Evolutionary conservation across 2,797 vertebrate genomes (phyloP).

Genomic region (Xenentodon cancila): DNA sequence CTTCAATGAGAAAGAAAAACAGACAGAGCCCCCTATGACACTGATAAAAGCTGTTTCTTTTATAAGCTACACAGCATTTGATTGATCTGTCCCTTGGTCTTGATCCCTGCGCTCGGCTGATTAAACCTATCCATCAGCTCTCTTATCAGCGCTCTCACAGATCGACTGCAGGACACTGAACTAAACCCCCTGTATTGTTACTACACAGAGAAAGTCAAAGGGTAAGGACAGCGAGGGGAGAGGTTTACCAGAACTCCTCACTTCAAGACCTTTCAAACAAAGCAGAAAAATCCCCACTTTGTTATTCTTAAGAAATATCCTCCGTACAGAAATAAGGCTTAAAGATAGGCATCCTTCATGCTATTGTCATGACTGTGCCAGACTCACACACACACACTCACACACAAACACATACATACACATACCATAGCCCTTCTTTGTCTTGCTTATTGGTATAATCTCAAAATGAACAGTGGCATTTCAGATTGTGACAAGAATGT

Average conservation of each 20-base stretch:
- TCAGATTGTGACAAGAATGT: slow-evolving; percentile 60
- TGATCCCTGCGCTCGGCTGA: slow-evolving; percentile 79
- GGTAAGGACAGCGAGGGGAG: slow-evolving; percentile 72
- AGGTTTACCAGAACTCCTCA: slow-evolving; percentile 50
- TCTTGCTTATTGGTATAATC: slow-evolving; percentile 54
- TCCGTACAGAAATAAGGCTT: slow-evolving; percentile 17
- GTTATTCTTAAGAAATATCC: slow-evolving; percentile 51
- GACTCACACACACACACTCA: slow-evolving; percentile 6
- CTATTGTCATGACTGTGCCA: slow-evolving; percentile 31
- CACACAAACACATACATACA: too few relatives aligned
- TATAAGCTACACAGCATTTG: slow-evolving; percentile 73
- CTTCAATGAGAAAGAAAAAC: slow-evolving; percentile 8
- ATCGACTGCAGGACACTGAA: slow-evolving; percentile 76
- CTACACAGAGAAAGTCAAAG: slow-evolving; percentile 78
- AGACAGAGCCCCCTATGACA: slow-evolving; percentile 51
- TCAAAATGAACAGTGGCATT: slow-evolving; percentile 54
- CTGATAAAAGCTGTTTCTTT: slow-evolving; percentile 73
- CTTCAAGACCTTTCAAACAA: slow-evolving; percentile 63
- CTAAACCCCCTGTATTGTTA: slow-evolving; percentile 77
- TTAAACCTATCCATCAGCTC: slow-evolving; percentile 82
- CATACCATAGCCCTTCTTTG: background rate
- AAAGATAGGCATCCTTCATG: slow-evolving; percentile 34
- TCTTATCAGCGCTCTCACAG: slow-evolving; percentile 78
- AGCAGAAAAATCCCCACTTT: slow-evolving; percentile 48
- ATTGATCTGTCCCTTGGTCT: slow-evolving; percentile 77